phyloP scores from a whole-genome alignment of 2,113 vertebrate genomes.

The Microcebus jonahi region DNA sequence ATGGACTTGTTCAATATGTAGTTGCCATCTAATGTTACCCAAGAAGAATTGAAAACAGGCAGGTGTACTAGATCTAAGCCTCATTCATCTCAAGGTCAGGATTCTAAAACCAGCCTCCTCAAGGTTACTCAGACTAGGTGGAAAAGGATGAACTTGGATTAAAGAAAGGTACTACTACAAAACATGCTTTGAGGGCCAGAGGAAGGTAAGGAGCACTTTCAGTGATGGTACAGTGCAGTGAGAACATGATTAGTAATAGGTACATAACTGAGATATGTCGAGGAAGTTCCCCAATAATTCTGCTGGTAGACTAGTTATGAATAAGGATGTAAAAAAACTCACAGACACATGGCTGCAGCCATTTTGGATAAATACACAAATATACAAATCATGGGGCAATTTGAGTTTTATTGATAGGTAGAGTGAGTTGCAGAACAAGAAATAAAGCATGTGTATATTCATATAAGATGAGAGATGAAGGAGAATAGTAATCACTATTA shows the following conservation, averaged over 20 bases:
- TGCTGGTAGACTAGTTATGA: background rate
- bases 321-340: background rate
- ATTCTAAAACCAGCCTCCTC: conserved; percentile 19
- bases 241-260: background rate
- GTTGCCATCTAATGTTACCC: background rate
- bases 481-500: background rate
- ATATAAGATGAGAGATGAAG: background rate
- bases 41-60: conserved; percentile 50
- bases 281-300: background rate
- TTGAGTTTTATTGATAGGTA: background rate
- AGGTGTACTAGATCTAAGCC: conserved; percentile 43
- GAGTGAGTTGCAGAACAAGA: conserved; percentile 9
- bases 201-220: background rate
- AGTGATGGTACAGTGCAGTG: background rate
- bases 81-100: conserved; percentile 47
- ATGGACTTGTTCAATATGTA: conserved; percentile 16
- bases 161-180: background rate
- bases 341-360: background rate
- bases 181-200: background rate
- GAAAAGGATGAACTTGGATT: conserved; percentile 35
- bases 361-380: background rate
- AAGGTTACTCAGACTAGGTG: conserved; percentile 7
- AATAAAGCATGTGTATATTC: background rate
- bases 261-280: background rate
- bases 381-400: background rate